phyloP scores from a whole-genome alignment of 2,113 vertebrate genomes.

The Nibea coibor region DNA sequence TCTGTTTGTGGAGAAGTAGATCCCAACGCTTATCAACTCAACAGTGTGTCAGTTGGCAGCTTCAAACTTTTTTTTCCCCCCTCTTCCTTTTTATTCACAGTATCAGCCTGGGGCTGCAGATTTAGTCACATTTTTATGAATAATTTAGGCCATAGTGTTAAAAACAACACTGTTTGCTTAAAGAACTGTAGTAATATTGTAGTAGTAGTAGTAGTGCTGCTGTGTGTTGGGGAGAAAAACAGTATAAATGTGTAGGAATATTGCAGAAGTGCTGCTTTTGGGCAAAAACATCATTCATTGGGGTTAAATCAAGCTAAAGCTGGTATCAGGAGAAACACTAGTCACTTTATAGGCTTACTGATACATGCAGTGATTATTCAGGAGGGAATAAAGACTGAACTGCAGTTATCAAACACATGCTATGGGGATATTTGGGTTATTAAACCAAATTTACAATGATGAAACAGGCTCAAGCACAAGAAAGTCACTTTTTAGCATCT shows the following conservation, averaged over 20 bases:
- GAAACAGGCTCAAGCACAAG: background rate
- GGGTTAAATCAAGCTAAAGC: background rate
- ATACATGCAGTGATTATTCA: background rate
- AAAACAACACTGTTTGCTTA: background rate
- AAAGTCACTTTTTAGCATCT: background rate
- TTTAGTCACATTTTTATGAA: background rate
- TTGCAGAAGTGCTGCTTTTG: background rate
- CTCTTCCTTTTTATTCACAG: background rate
- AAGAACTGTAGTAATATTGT: background rate
- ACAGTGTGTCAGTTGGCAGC: constrained; percentile 45
- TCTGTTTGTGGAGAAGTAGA: constrained; percentile 38
- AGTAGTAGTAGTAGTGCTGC: background rate
- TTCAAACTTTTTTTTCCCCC: constrained; percentile 71
- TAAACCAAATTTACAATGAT: background rate
- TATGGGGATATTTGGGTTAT: background rate
- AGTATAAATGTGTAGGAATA: background rate
- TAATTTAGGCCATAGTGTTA: background rate
- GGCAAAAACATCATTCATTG: background rate
- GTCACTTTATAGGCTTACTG: background rate
- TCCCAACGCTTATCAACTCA: constrained; percentile 23
- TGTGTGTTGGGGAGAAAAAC: background rate
- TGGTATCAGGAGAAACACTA: background rate
- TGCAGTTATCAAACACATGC: constrained; percentile 4
- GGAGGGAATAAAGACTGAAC: background rate
- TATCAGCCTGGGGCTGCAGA: background rate